Evolutionary conservation across 2,113 vertebrate species (phyloP).

Genomic region (Leptosomus discolor): DNA sequence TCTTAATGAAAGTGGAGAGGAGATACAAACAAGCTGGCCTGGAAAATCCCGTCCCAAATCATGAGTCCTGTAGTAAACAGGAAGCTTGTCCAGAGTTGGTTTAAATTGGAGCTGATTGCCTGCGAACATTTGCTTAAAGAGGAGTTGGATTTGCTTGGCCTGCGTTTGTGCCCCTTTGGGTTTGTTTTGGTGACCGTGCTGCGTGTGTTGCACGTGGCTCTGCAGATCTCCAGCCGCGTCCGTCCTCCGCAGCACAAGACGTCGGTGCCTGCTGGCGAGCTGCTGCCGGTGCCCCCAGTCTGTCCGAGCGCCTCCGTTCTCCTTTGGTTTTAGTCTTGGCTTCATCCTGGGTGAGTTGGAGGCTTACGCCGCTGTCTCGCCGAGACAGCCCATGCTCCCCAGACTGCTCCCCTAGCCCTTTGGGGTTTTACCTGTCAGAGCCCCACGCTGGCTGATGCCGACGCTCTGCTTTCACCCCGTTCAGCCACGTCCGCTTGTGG

Average conservation of each 20-base stretch:
- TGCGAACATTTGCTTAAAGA: not conserved
- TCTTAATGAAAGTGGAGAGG: not conserved
- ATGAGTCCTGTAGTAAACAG: not conserved
- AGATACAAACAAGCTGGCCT: not conserved
- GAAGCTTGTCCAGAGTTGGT: not conserved
- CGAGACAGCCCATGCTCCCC: rapidly evolving
- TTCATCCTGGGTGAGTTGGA: rapidly evolving
- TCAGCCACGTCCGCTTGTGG: rapidly evolving
- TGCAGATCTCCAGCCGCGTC: not conserved
- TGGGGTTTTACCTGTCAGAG: not conserved
- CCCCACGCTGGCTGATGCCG: rapidly evolving
- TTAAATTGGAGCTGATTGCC: not conserved
- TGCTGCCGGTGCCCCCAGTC: not conserved
- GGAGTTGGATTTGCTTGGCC: not conserved
- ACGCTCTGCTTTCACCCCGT: rapidly evolving
- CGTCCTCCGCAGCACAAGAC: rapidly evolving
- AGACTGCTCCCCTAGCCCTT: not conserved
- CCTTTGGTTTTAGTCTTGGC: not conserved
- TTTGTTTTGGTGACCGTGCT: not conserved
- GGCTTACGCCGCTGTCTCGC: rapidly evolving
- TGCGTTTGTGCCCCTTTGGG: not conserved
- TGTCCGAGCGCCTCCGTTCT: rapidly evolving
- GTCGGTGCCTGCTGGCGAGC: not conserved
- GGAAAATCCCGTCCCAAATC: not conserved
- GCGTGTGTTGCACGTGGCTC: rapidly evolving